phyloP scores from a whole-genome alignment of 2,113 vertebrate genomes.

The Delphinus delphis region DNA sequence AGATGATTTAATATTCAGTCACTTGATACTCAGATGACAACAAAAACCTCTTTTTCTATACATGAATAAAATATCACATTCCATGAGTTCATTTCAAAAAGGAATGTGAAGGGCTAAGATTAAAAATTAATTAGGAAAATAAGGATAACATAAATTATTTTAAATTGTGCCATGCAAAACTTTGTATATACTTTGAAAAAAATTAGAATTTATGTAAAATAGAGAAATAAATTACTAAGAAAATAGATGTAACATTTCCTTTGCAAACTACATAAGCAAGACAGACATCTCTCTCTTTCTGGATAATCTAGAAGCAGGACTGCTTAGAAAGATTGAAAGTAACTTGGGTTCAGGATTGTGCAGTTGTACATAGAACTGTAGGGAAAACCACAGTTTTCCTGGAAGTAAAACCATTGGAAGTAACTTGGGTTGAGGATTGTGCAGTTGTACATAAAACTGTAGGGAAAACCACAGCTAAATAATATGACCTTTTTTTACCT shows the following conservation, averaged over 20 bases:
- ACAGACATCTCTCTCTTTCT: not conserved
- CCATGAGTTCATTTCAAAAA: not conserved
- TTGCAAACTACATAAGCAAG: not conserved
- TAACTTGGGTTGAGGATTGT: not conserved
- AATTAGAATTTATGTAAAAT: constrained; percentile 3
- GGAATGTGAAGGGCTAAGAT: not conserved
- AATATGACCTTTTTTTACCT: constrained; percentile 78
- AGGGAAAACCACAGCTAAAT: not conserved
- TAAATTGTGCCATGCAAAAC: constrained; percentile 4
- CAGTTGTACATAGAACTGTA: not conserved
- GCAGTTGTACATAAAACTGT: not conserved
- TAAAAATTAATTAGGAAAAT: constrained; percentile 25
- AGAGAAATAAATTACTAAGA: constrained; percentile 17
- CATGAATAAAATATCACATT: not conserved
- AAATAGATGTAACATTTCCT: not conserved
- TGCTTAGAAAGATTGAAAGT: not conserved
- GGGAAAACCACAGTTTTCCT: too few species aligned
- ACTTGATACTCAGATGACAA: not conserved
- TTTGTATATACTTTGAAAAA: not conserved
- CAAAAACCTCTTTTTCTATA: not conserved
- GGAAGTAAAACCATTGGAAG: not conserved
- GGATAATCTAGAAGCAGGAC: not conserved
- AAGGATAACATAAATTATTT: not conserved
- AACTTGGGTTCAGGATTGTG: not conserved
- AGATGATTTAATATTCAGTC: not conserved